phyloP scores from a whole-genome alignment of 2,888 invertebrate species.

The Neocrepidodera transversa region DNA sequence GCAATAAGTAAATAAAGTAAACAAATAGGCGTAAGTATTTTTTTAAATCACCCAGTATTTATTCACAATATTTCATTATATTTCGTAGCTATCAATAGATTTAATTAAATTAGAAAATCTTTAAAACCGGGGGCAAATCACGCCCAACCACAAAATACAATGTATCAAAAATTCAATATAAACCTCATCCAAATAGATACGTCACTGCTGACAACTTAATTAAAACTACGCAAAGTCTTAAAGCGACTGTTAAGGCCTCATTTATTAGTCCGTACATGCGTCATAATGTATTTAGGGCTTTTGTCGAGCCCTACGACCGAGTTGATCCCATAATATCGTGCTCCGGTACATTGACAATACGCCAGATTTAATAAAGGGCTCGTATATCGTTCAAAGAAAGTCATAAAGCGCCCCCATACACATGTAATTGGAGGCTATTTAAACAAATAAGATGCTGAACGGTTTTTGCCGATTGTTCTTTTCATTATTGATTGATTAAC shows the following conservation, averaged over 20 bases:
- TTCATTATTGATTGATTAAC: too few species aligned
- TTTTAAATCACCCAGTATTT: too few species aligned
- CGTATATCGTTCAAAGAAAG: not conserved
- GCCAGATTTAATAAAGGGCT: slow-evolving; percentile 49
- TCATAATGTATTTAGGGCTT: slow-evolving; percentile 49
- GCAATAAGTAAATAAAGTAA: too few species aligned
- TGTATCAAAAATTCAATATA: slow-evolving; percentile 6
- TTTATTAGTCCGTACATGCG: slow-evolving; percentile 46
- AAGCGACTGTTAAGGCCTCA: slow-evolving; percentile 36
- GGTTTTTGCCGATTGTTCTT: too few species aligned
- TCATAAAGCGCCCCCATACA: slow-evolving; percentile 1
- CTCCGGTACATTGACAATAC: slow-evolving; percentile 32
- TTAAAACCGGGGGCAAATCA: not conserved
- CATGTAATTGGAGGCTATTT: not conserved
- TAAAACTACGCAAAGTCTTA: slow-evolving; percentile 36
- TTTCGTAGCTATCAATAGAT: too few species aligned
- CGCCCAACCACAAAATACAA: not conserved
- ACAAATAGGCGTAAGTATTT: too few species aligned
- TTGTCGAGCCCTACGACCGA: slow-evolving; percentile 25
- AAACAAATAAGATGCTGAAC: not conserved
- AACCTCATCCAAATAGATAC: slow-evolving; percentile 19
- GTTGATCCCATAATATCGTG: slow-evolving; percentile 39
- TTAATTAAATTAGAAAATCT: not conserved
- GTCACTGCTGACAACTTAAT: slow-evolving; percentile 41
- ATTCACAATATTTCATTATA: too few species aligned